Evolutionary conservation across 1,140 invertebrate species (phyloP).

Genomic region (Bathynomus jamesi): DNA sequence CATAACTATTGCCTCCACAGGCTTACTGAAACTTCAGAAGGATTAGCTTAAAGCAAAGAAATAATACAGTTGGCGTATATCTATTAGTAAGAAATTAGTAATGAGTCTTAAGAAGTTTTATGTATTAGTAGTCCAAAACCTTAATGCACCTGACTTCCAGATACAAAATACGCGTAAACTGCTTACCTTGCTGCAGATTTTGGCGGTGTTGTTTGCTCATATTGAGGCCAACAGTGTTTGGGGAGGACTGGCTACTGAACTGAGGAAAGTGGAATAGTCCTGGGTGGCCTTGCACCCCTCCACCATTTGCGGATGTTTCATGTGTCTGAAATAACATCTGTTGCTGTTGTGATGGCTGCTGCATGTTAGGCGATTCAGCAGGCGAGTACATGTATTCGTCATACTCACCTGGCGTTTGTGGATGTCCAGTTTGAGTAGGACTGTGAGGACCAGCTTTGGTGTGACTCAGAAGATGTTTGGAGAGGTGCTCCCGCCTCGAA

Average conservation of each 20-base stretch:
- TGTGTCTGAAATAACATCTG: neutral
- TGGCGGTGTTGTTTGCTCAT: neutral
- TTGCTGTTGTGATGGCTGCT: conserved; percentile 16
- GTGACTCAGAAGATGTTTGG: conserved; percentile 34
- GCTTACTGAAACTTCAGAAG: too few relatives aligned
- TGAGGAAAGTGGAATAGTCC: neutral
- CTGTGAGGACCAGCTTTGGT: conserved; percentile 31
- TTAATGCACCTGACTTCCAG: too few relatives aligned
- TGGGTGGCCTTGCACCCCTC: neutral
- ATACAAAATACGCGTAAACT: too few relatives aligned
- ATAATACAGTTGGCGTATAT: too few relatives aligned
- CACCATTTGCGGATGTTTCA: neutral
- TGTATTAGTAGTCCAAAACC: too few relatives aligned
- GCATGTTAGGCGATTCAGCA: conserved; percentile 27
- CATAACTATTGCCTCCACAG: too few relatives aligned
- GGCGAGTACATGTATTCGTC: conserved; percentile 29
- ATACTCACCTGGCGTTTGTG: conserved; percentile 35
- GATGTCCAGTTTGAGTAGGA: conserved; percentile 26
- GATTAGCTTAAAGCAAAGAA: too few relatives aligned
- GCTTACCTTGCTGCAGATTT: neutral
- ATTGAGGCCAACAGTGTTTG: neutral
- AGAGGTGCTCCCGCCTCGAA: conserved; percentile 35
- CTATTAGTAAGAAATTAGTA: too few relatives aligned
- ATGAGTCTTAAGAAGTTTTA: too few relatives aligned
- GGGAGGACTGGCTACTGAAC: neutral